Evolutionary conservation across 2,797 vertebrate species (phyloP).

Genomic region (Yasuhikotakia modesta): DNA sequence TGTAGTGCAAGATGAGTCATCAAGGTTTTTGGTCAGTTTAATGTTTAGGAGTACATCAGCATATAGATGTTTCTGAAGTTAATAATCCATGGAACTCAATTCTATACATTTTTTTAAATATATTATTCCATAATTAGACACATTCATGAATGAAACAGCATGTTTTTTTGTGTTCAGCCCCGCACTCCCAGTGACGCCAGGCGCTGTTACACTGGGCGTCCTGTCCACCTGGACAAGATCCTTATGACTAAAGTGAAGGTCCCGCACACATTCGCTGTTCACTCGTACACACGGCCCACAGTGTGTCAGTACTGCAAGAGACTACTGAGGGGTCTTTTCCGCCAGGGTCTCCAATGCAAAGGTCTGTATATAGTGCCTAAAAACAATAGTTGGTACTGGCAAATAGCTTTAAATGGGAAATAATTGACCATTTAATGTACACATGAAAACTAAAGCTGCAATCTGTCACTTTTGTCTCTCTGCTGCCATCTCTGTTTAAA

Average conservation of each 20-base stretch:
- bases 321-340: slow-evolving; percentile 88
- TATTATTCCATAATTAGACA: not conserved
- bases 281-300: slow-evolving; percentile 90
- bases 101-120: too few species aligned
- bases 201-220: slow-evolving; percentile 85
- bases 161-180: slow-evolving; percentile 63
- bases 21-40: not conserved
- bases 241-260: slow-evolving; percentile 91
- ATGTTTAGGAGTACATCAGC: not conserved
- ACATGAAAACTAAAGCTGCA: too few species aligned
- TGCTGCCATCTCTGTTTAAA: too few species aligned
- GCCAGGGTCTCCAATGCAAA: slow-evolving; percentile 93
- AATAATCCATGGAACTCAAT: not conserved
- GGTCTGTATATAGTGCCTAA: slow-evolving; percentile 69
- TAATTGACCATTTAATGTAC: too few species aligned
- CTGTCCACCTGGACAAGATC: slow-evolving; percentile 90
- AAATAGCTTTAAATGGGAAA: too few species aligned
- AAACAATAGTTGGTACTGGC: too few species aligned
- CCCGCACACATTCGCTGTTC: slow-evolving; percentile 90
- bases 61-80: not conserved
- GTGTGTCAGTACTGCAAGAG: slow-evolving; percentile 94
- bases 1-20: not conserved
- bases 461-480: too few species aligned
- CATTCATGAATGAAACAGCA: not conserved
- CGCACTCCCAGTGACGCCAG: slow-evolving; percentile 79